Percentiles rank a stretch among this genome's conserved stretches.
Evolutionary conservation across 2,888 invertebrate species (phyloP).

Genomic region (Drosophila vallismaia): DNA sequence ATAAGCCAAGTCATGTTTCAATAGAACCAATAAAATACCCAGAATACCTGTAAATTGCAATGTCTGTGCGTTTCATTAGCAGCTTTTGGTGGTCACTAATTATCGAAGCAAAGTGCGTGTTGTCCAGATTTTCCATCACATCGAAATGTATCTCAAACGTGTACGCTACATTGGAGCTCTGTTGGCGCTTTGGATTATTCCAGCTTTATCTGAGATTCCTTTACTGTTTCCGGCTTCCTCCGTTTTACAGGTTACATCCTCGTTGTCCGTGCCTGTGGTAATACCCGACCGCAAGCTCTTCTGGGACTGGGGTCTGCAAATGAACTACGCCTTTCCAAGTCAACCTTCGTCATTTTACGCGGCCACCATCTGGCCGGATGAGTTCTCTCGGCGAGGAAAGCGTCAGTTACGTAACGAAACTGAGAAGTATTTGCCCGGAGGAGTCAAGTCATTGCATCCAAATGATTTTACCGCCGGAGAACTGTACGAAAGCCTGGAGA

Average conservation of each 20-base stretch:
- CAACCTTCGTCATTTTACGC: constrained; percentile 69
- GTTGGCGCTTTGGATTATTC: constrained; percentile 25
- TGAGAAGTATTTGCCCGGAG: constrained; percentile 44
- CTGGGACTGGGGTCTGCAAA: constrained; percentile 80
- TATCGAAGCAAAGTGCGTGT: constrained; percentile 37
- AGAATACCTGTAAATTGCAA: constrained; percentile 32
- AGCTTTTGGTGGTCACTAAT: constrained; percentile 38
- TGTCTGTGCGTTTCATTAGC: constrained; percentile 61
- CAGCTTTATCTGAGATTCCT: constrained; percentile 31
- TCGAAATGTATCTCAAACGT: constrained; percentile 44
- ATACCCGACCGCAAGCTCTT: constrained; percentile 70
- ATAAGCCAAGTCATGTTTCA: constrained; percentile 65
- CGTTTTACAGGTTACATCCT: constrained; percentile 68
- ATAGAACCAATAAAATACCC: constrained; percentile 11
- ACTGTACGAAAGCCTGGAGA: constrained; percentile 82
- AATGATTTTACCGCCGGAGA: constrained; percentile 83
- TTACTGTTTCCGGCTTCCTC: constrained; percentile 57
- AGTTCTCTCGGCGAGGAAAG: constrained; percentile 42
- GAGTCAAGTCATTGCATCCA: constrained; percentile 85
- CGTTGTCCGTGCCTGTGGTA: constrained; percentile 74
- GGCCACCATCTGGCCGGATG: constrained; percentile 70
- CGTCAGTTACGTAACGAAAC: constrained; percentile 54
- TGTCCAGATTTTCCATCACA: constrained; percentile 33
- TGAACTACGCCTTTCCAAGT: constrained; percentile 76
- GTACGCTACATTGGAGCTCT: constrained; percentile 40